Evolutionary conservation across 1,140 invertebrate species (phyloP), one percentile per base, ranked within the genome.

Genomic region (Oppia nitens): DNA sequence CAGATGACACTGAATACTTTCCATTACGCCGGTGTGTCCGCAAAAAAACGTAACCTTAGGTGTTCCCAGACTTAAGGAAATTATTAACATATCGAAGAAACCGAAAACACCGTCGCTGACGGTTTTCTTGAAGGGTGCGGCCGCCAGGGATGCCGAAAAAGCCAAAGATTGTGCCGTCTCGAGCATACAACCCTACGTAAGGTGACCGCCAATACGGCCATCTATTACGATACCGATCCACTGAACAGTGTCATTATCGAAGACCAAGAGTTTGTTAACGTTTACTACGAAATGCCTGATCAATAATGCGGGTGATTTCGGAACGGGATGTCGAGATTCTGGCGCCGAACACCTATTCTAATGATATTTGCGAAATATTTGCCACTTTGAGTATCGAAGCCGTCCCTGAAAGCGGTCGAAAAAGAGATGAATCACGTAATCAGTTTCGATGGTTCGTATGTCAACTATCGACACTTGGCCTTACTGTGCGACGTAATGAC

Each of bases 1-100:
- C 95, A 99, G 77, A 99, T 99, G 95, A 99, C 96, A 72, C 74
- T 99, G 67, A 99, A 99, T 74, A 99, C 96, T 78, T 99, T 99
- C 83, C 96, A 99, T 78, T 98, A 97, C 75, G 95, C 95, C 76
- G 96, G 96, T 79, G 95, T 99, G 61, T 98, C 95, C 0, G 97
- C 95, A 3, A 99, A 99, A 94, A 74, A 99, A 99, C 76, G 95
- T 99, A 76, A 99, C 96, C 0, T 81, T 98, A 47, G 96, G 96
- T 80, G 96, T 99, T 57, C 96, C 96, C 0, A 79, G 93, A 65
- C 71, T 93, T 3, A 82, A 83, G 73, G 96, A 99, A 82, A 98
- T 99, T 68, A 99, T 99, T 64, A 99, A 99, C 68, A 94, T 99
- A 63, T 95, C 90, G 45, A 98, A 98, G 72, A 90, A 90, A 70